Evolutionary conservation across 2,797 vertebrate species (phyloP).

Genomic region (Pipistrellus pipistrellus): DNA sequence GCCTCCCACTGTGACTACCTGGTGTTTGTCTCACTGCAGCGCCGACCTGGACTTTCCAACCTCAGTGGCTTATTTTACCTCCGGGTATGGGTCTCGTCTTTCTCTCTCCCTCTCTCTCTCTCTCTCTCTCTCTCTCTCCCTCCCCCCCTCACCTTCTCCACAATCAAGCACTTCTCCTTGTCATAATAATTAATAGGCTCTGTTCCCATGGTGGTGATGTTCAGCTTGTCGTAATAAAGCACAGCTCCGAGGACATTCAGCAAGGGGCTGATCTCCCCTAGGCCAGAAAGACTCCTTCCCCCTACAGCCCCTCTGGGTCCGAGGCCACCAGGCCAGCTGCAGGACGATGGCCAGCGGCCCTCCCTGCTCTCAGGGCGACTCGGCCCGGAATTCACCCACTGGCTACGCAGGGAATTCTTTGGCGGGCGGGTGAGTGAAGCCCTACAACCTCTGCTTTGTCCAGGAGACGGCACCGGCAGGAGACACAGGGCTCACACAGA

Average conservation of each 20-base stretch:
- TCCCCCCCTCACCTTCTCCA: background rate
- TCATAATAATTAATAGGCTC: conserved; percentile 76
- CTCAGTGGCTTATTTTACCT: conserved; percentile 32
- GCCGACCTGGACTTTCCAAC: conserved; percentile 24
- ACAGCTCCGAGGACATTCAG: background rate
- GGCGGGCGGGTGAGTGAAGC: background rate
- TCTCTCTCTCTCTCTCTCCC: background rate
- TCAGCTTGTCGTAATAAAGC: conserved; percentile 68
- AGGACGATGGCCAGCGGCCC: background rate
- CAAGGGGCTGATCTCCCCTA: background rate
- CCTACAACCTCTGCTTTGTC: conserved; percentile 24
- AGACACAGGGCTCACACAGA: background rate
- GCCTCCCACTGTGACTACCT: conserved; percentile 47
- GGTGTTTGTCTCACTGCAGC: background rate
- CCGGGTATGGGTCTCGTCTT: background rate
- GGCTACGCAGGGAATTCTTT: background rate
- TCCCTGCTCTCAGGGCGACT: background rate
- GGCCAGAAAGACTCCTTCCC: background rate
- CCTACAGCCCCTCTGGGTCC: background rate
- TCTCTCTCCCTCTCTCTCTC: background rate
- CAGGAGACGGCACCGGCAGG: background rate
- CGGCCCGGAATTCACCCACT: background rate
- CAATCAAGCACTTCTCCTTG: conserved; percentile 66
- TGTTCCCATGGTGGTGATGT: conserved; percentile 51
- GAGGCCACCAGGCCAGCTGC: background rate